A percentile compares a stretch with the other conserved stretches of the same genome.
Evolutionary conservation across 1,140 invertebrate species (phyloP).

Genomic region (Drosophila eugracilis): DNA sequence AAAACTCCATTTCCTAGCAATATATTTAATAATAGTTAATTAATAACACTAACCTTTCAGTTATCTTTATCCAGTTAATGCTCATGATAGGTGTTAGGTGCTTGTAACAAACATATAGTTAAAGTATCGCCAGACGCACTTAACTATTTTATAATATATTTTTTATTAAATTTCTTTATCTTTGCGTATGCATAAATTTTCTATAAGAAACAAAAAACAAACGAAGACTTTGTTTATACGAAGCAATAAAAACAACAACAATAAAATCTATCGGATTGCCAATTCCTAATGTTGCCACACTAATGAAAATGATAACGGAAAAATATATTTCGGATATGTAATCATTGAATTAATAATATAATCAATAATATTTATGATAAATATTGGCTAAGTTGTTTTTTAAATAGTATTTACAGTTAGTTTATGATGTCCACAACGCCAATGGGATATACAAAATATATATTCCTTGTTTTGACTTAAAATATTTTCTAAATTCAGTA

Average conservation of each 20-base stretch:
- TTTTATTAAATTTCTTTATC: not conserved
- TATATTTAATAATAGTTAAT: not conserved
- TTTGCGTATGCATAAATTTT: not conserved
- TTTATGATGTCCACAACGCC: too few species aligned
- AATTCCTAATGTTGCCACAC: constrained; percentile 20
- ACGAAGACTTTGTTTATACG: constrained; percentile 7
- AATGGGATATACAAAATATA: too few species aligned
- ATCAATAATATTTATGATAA: too few species aligned
- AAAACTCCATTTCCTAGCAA: not conserved
- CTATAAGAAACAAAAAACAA: constrained; percentile 12
- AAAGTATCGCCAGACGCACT: not conserved
- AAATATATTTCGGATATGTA: too few species aligned
- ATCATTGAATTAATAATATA: too few species aligned
- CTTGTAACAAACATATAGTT: not conserved
- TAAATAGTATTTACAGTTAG: not conserved
- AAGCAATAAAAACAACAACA: constrained; percentile 13
- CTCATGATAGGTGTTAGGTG: constrained; percentile 48
- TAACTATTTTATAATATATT: not conserved
- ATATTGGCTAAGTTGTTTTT: too few species aligned
- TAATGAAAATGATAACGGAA: constrained; percentile 11
- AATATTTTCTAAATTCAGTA: too few species aligned
- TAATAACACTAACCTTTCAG: constrained; percentile 64
- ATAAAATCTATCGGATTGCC: constrained; percentile 13
- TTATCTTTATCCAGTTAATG: constrained; percentile 84
- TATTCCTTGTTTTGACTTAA: too few species aligned